These are phyloP conservation scores for Scaptomyza flava DNA, from an alignment of 2,888 invertebrate genomes.

Conservation along the genomic window DNA sequence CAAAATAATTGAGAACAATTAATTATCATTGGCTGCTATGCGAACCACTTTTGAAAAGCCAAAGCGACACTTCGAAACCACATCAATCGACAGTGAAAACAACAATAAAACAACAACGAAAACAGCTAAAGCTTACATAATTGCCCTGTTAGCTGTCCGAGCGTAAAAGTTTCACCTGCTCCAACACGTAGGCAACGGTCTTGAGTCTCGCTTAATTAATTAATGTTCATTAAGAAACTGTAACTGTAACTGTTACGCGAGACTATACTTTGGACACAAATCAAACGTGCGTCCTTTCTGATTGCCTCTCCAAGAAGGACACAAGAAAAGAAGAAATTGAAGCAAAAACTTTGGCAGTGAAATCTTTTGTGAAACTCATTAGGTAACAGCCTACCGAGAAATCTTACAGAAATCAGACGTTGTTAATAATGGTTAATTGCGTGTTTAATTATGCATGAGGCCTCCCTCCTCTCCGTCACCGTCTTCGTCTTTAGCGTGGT, in stretches of 20 bases:
- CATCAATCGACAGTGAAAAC: constrained; percentile 17
- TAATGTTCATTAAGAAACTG: constrained; percentile 69
- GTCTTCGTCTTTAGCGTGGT: constrained; percentile 6
- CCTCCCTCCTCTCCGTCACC: background rate
- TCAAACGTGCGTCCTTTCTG: constrained; percentile 62
- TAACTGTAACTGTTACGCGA: constrained; percentile 35
- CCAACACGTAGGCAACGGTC: constrained; percentile 42
- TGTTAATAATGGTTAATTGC: constrained; percentile 80
- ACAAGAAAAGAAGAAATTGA: constrained; percentile 6
- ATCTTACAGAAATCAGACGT: constrained; percentile 72
- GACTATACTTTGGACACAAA: constrained; percentile 56
- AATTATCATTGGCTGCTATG: constrained; percentile 19
- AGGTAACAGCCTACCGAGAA: constrained; percentile 53
- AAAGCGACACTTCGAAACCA: constrained; percentile 20
- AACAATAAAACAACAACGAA: constrained; percentile 1
- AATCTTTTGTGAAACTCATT: constrained; percentile 72
- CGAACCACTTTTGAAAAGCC: constrained; percentile 4
- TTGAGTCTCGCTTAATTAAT: constrained; percentile 61
- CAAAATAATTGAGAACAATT: constrained; percentile 34
- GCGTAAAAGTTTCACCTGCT: constrained; percentile 50
- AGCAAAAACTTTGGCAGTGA: constrained; percentile 43
- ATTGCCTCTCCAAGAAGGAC: constrained; percentile 45
- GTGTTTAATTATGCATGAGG: constrained; percentile 78
- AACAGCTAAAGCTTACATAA: constrained; percentile 51
- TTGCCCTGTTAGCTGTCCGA: constrained; percentile 57